Evolutionary conservation across 2,113 vertebrate genomes (phyloP), one percentile per base, ranked within the genome.

Genomic region (Macheiramphus alcinus): DNA sequence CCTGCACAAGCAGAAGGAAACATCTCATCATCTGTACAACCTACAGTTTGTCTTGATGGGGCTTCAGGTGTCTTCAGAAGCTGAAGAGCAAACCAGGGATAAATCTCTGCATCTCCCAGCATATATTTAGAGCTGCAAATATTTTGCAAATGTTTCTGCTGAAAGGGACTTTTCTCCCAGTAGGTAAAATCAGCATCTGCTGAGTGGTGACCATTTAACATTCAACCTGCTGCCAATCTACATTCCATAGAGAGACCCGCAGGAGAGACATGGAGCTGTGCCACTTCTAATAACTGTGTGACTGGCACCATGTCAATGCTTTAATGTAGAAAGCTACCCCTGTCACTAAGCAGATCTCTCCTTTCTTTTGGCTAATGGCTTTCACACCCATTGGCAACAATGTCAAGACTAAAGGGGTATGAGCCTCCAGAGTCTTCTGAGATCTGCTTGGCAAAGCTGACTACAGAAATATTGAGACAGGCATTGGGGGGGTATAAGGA

Each of bases 221-320:
- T 97, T 97, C 97, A 97, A 97, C 95, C 94, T 94, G 97, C 97
- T 97, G 97, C 97, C 97, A 98, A 97, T 92, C 97, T 45, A 88
- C 95, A 90, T 95, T 97, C 94, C 92, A 97, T 74, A 90, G 93
- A 95, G 95, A 97, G 93, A 97, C 96, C 83, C 0, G 68, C 67
- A 90, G 97, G 94, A 96, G 83, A 93, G 94, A 90, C 91, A 86
- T 97, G 97, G 97, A 97, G 94, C 97, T 88, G 92, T 97, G 97
- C 97, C 97, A 97, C 95, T 90, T 96, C 86, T 91, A 97, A 95
- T 97, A 98, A 97, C 97, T 93, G 93, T 94, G 89, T 95, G 95
- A 97, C 96, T 98, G 97, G 97, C 97, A 98, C 95, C 86, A 97
- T 95, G 95, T 97, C 97, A 98, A 98, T 87, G 90, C 90, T 95